phyloP scores from a whole-genome alignment of 2,888 invertebrate species.

The Phragmatobia fuliginosa region DNA sequence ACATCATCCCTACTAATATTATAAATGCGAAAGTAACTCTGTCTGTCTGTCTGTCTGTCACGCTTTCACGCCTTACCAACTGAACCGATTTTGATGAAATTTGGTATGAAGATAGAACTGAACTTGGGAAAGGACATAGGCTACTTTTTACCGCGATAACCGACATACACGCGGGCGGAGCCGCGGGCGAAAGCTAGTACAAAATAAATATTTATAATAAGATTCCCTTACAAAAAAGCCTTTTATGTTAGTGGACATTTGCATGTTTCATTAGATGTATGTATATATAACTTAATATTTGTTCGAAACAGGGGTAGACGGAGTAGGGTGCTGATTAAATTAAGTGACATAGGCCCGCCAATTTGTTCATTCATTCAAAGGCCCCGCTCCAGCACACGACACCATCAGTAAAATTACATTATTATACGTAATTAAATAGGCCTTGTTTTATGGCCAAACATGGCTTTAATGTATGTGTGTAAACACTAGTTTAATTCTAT shows the following conservation, averaged over 20 bases:
- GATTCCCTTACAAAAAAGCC: not conserved
- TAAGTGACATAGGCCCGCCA: conserved; percentile 83
- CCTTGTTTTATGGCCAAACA: conserved; percentile 68
- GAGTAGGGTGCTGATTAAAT: conserved; percentile 79
- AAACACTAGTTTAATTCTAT: not conserved
- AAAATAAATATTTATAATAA: not conserved
- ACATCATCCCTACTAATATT: too few relatives aligned
- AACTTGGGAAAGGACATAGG: too few relatives aligned
- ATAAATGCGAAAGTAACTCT: too few relatives aligned
- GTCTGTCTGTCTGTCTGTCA: too few relatives aligned
- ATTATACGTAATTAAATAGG: conserved; percentile 76
- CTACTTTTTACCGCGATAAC: too few relatives aligned
- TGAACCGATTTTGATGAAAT: too few relatives aligned
- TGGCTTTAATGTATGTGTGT: not conserved
- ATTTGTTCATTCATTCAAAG: conserved; percentile 71
- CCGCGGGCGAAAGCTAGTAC: too few relatives aligned
- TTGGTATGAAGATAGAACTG: too few relatives aligned
- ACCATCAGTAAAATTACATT: conserved; percentile 75
- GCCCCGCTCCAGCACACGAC: conserved; percentile 53
- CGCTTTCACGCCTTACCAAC: too few relatives aligned
- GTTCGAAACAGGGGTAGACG: conserved; percentile 54
- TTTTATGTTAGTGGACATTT: not conserved
- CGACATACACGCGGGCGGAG: too few relatives aligned
- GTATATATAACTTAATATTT: conserved; percentile 43
- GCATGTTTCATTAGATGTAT: conserved; percentile 10